Evolutionary conservation across 2,888 invertebrate species (phyloP).

Genomic region (Lacanobia oleracea): DNA sequence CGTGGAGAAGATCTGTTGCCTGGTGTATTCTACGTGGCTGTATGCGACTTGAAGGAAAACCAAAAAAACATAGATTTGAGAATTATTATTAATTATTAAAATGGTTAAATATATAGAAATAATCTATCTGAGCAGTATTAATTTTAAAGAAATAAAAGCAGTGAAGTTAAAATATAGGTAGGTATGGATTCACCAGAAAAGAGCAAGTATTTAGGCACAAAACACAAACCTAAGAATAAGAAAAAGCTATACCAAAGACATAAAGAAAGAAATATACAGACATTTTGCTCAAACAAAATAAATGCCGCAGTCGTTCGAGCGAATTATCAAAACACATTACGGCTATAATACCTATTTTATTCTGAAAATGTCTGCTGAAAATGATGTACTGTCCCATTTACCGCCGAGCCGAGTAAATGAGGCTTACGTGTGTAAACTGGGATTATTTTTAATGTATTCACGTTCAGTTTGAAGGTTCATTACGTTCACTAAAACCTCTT

Average conservation of each 20-base stretch:
- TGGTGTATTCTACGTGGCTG: background rate
- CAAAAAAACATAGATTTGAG: background rate
- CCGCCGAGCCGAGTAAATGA: slow-evolving; percentile 43
- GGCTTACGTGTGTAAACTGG: slow-evolving; percentile 62
- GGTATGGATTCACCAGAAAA: background rate
- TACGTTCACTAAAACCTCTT: slow-evolving; percentile 54
- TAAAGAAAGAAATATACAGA: slow-evolving; percentile 37
- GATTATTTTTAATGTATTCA: slow-evolving; percentile 67
- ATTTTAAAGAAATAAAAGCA: background rate
- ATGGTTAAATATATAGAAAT: too few species aligned
- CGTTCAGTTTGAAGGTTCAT: slow-evolving; percentile 61
- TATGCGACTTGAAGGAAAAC: background rate
- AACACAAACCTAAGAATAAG: slow-evolving; percentile 5
- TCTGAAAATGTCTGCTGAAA: slow-evolving; percentile 52
- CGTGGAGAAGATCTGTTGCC: background rate
- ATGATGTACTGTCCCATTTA: slow-evolving; percentile 61
- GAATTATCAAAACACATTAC: slow-evolving; percentile 60
- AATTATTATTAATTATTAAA: too few species aligned
- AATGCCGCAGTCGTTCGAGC: slow-evolving; percentile 39
- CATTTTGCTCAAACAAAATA: slow-evolving; percentile 42
- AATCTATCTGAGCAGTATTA: background rate
- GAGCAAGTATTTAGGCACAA: slow-evolving; percentile 1
- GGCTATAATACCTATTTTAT: slow-evolving; percentile 51
- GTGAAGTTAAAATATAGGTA: background rate
- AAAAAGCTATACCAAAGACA: slow-evolving; percentile 9